A percentile compares a stretch with the other conserved stretches of the same genome.
These are phyloP conservation scores for Mastomys coucha DNA, from an alignment of 2,113 vertebrate species.

Conservation along the genomic window DNA sequence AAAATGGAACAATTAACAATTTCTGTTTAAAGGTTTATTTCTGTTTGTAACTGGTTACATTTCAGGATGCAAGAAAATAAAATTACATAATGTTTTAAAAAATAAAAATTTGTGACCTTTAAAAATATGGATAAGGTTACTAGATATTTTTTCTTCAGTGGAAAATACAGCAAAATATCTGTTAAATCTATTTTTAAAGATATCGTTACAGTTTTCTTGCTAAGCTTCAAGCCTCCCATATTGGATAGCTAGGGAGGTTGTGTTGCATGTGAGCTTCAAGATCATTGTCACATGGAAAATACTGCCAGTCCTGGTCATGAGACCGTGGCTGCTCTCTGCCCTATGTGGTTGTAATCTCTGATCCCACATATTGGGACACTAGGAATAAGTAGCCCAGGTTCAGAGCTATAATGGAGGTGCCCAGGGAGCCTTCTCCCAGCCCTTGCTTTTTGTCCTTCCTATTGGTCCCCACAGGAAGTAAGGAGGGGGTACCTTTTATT, in stretches of 20 bases:
- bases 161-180: constrained; percentile 48
- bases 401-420: neutral
- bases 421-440: neutral
- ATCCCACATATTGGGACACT: neutral
- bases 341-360: neutral
- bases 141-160: constrained; percentile 52
- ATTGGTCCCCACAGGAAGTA: neutral
- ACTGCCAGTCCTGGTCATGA: neutral
- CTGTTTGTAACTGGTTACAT: constrained; percentile 65
- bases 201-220: constrained; percentile 36
- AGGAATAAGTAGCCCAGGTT: neutral
- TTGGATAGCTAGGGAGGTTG: neutral
- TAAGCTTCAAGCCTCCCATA: neutral
- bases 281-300: neutral
- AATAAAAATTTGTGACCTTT: constrained; percentile 25
- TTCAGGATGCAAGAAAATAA: constrained; percentile 61
- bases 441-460: neutral
- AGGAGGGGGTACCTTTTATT: neutral
- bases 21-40: constrained; percentile 59
- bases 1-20: constrained; percentile 70
- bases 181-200: neutral
- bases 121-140: constrained; percentile 35
- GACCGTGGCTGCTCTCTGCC: too few relatives aligned
- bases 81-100: neutral
- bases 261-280: constrained; percentile 17